phyloP scores from a whole-genome alignment of 2,888 invertebrate species.

The Dendrolimus pini region DNA sequence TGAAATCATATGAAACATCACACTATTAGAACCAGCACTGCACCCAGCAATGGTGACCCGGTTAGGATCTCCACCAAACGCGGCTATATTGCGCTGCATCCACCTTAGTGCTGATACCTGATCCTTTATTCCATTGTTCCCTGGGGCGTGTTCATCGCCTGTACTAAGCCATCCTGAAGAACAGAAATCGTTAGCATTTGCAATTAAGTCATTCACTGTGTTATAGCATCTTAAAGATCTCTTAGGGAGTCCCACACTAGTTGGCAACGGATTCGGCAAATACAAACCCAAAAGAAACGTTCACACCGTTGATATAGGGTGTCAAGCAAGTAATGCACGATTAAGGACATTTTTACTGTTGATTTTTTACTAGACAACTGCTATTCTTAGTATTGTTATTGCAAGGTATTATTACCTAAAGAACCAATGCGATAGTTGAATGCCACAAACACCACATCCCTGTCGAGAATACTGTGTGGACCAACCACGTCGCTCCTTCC shows the following conservation, averaged over 20 bases:
- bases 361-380: too few relatives aligned
- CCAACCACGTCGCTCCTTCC: conserved; percentile 75
- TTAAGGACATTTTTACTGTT: too few relatives aligned
- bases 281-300: too few relatives aligned
- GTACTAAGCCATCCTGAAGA: conserved; percentile 78
- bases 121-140: conserved; percentile 83
- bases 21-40: conserved; percentile 70
- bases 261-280: too few relatives aligned
- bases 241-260: too few relatives aligned
- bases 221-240: too few relatives aligned
- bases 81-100: conserved; percentile 79
- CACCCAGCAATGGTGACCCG: conserved; percentile 80
- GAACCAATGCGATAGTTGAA: conserved; percentile 79
- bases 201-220: too few relatives aligned
- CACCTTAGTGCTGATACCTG: conserved; percentile 81
- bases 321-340: too few relatives aligned
- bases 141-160: conserved; percentile 80
- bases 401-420: conserved; percentile 30
- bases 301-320: too few relatives aligned
- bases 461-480: conserved; percentile 79
- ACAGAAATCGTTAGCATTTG: too few relatives aligned
- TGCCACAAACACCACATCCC: conserved; percentile 79
- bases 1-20: conserved; percentile 76
- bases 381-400: conserved; percentile 1
- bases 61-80: conserved; percentile 82